Percentiles rank a stretch among this genome's conserved stretches.
These are phyloP conservation scores for Misgurnus anguillicaudatus DNA, from an alignment of 2,113 vertebrate genomes.

Conservation along the genomic window DNA sequence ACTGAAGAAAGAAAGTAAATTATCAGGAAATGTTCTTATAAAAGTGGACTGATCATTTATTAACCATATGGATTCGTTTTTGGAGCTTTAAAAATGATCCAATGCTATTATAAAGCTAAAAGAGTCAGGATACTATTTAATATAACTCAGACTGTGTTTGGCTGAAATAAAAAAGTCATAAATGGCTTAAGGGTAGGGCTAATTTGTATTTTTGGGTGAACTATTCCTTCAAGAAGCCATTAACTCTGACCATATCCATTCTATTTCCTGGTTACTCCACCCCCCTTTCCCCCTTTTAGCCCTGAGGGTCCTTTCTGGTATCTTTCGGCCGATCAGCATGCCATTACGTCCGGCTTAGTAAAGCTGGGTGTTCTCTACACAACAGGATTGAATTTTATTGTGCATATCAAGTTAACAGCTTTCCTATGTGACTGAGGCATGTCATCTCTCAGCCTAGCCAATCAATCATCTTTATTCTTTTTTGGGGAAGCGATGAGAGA, in stretches of 20 bases:
- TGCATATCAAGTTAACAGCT: conserved; percentile 70
- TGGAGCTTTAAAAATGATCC: too few species aligned
- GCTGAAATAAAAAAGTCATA: too few species aligned
- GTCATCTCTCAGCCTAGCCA: conserved; percentile 66
- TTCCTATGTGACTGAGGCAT: conserved; percentile 66
- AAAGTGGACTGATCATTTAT: too few species aligned
- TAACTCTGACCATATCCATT: conserved; percentile 47
- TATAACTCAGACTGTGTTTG: too few species aligned
- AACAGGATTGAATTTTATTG: conserved; percentile 64
- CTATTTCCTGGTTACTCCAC: conserved; percentile 31
- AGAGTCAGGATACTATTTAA: too few species aligned
- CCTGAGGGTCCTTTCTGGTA: neutral
- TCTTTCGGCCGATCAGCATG: conserved; percentile 38
- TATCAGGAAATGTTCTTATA: too few species aligned
- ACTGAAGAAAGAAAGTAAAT: too few species aligned
- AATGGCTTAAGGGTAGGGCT: too few species aligned
- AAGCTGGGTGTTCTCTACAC: conserved; percentile 68
- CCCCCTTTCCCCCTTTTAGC: conserved; percentile 1
- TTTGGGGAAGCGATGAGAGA: conserved; percentile 55
- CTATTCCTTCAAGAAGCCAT: conserved; percentile 18
- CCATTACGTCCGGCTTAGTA: neutral
- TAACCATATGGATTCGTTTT: too few species aligned
- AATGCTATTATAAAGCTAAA: too few species aligned
- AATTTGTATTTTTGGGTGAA: too few species aligned
- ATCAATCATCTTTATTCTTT: conserved; percentile 76